A percentile compares a stretch with the other conserved stretches of the same genome.
Evolutionary conservation across 2,113 vertebrate species (phyloP).

Genomic region (Notiomystis cincta): DNA sequence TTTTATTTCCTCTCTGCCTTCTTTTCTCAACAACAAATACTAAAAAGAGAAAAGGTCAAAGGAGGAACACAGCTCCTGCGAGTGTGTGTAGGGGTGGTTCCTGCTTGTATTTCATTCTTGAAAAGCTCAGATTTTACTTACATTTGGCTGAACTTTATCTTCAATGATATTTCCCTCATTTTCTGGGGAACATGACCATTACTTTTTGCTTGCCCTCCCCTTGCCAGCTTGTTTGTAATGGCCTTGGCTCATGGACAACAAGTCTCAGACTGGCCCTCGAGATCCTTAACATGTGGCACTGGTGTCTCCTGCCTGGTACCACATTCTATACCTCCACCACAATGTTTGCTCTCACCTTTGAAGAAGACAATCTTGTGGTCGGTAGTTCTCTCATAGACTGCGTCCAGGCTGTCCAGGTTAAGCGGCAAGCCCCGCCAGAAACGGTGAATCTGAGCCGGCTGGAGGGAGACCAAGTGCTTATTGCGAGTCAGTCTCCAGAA

Average conservation of each 20-base stretch:
- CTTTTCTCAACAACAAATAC: background rate
- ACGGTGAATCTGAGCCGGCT: constrained; percentile 89
- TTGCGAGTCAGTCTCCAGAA: constrained; percentile 95
- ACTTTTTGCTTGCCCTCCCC: background rate
- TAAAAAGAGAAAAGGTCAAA: background rate
- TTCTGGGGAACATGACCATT: background rate
- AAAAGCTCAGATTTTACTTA: background rate
- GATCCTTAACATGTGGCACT: fast-evolving
- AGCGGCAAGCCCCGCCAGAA: constrained; percentile 93
- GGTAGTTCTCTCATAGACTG: constrained; percentile 86
- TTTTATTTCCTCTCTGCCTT: background rate
- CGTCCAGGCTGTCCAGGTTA: constrained; percentile 89
- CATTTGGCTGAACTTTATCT: background rate
- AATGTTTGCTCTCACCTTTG: constrained; percentile 76
- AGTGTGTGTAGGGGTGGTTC: background rate
- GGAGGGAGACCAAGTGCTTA: constrained; percentile 91
- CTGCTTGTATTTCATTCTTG: background rate
- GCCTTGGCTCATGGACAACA: no score
- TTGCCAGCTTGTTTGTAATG: background rate
- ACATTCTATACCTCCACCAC: background rate
- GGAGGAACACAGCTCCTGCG: background rate
- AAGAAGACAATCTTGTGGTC: constrained; percentile 98
- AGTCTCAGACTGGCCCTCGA: background rate
- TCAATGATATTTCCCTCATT: background rate
- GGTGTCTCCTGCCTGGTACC: background rate